phyloP scores from a whole-genome alignment of 2,888 invertebrate genomes.

The Melipona beecheii region DNA sequence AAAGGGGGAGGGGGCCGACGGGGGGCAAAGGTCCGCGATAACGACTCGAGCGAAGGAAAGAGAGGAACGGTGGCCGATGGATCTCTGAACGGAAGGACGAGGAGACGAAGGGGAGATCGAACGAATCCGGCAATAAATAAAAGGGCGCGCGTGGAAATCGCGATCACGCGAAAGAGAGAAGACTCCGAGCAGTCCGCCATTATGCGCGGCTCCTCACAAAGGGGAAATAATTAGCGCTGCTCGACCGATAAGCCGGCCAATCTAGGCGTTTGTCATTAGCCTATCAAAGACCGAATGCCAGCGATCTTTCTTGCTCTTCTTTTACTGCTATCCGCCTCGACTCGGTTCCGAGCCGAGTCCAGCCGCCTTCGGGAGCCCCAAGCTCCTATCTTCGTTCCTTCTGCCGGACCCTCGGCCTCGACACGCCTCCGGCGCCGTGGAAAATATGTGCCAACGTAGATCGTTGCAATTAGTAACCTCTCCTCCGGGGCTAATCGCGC shows the following conservation, averaged over 20 bases:
- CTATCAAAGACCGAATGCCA: conserved; percentile 78
- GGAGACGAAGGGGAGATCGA: background rate
- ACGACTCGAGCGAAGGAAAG: conserved; percentile 29
- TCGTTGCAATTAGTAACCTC: conserved; percentile 78
- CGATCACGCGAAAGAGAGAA: conserved; percentile 50
- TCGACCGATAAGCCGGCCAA: conserved; percentile 79
- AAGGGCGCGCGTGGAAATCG: conserved; percentile 59
- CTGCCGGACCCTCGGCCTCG: conserved; percentile 52
- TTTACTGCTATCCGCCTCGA: background rate
- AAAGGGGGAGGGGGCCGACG: conserved; percentile 14
- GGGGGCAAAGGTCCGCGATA: conserved; percentile 62
- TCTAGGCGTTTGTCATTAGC: conserved; percentile 83
- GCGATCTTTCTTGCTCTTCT: conserved; percentile 29
- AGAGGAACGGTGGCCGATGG: conserved; percentile 57
- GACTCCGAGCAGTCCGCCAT: conserved; percentile 61
- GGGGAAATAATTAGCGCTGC: conserved; percentile 81
- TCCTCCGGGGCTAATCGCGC: conserved; percentile 58
- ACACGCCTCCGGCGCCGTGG: conserved; percentile 70
- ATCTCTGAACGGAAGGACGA: background rate
- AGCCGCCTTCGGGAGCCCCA: too few species aligned
- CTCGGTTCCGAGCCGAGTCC: background rate
- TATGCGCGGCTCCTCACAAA: conserved; percentile 80
- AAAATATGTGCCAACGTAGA: conserved; percentile 77
- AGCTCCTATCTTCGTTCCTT: conserved; percentile 36
- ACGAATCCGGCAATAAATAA: conserved; percentile 59